Evolutionary conservation across 2,888 invertebrate species (phyloP).

Genomic region (Julus scandinavius): DNA sequence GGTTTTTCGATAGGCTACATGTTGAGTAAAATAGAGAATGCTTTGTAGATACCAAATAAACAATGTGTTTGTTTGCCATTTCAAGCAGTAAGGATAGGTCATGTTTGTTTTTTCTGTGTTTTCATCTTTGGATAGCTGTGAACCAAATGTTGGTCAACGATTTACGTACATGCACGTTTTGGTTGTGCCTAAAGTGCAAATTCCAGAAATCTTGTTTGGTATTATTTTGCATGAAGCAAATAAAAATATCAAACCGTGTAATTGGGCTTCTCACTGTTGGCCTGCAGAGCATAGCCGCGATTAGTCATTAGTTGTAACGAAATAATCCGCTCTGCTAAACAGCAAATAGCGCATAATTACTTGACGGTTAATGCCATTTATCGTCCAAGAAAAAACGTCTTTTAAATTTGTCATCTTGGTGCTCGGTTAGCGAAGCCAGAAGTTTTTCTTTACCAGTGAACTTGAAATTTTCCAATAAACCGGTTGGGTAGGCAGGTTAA

Average conservation of each 20-base stretch:
- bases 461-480: neutral
- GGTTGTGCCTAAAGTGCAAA: no score
- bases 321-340: neutral
- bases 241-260: neutral
- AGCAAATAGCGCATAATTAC: neutral
- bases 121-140: no score
- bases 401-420: slow-evolving; percentile 10
- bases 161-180: no score
- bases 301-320: neutral
- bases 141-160: no score
- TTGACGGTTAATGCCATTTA: neutral
- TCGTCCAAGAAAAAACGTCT: neutral
- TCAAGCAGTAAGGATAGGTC: no score
- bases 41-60: no score
- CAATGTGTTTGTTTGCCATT: no score
- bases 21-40: no score
- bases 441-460: neutral
- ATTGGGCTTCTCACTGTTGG: neutral
- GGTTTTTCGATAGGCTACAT: no score
- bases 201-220: no score
- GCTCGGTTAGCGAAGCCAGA: neutral
- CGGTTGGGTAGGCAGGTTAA: neutral
- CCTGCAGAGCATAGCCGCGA: neutral
- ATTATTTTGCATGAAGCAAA: neutral
- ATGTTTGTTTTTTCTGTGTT: no score